phyloP scores from a whole-genome alignment of 30 jellyfish, hydroid and myxozoan species.

The Chrysaora quinquecirrha region DNA sequence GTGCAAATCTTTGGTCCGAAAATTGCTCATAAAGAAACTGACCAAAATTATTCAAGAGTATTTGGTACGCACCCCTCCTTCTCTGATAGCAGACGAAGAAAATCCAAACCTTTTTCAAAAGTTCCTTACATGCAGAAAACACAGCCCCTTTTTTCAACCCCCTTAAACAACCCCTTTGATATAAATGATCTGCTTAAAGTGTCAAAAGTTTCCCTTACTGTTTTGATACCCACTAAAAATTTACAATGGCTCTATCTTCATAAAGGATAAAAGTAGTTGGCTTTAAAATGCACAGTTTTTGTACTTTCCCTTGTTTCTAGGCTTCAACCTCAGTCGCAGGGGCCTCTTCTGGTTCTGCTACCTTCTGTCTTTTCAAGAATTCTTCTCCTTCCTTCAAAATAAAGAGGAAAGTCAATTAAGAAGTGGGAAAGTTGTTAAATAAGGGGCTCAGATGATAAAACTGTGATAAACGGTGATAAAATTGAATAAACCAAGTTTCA shows the following conservation, averaged over 20 bases:
- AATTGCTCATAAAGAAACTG: too few relatives aligned
- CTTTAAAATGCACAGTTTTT: slow-evolving; percentile 25
- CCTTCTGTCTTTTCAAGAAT: slow-evolving; percentile 73
- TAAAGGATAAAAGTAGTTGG: background rate
- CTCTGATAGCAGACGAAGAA: too few relatives aligned
- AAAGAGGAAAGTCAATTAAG: background rate
- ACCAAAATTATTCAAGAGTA: too few relatives aligned
- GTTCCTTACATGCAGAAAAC: too few relatives aligned
- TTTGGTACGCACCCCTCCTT: too few relatives aligned
- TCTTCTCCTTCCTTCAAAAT: slow-evolving; percentile 83
- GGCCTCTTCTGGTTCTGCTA: slow-evolving; percentile 56
- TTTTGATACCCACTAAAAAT: background rate
- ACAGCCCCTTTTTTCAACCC: background rate
- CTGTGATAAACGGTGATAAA: background rate
- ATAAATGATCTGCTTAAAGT: background rate
- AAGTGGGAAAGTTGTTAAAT: background rate
- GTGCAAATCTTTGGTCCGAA: too few relatives aligned
- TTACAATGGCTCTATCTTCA: background rate
- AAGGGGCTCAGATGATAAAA: background rate
- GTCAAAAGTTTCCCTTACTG: background rate
- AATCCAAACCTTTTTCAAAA: too few relatives aligned
- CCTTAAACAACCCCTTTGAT: background rate
- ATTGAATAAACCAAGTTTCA: background rate
- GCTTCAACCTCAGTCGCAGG: slow-evolving; percentile 83
- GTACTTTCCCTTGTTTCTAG: background rate